Evolutionary conservation across 1,140 invertebrate species (phyloP).

Genomic region (Plutomurus gul): DNA sequence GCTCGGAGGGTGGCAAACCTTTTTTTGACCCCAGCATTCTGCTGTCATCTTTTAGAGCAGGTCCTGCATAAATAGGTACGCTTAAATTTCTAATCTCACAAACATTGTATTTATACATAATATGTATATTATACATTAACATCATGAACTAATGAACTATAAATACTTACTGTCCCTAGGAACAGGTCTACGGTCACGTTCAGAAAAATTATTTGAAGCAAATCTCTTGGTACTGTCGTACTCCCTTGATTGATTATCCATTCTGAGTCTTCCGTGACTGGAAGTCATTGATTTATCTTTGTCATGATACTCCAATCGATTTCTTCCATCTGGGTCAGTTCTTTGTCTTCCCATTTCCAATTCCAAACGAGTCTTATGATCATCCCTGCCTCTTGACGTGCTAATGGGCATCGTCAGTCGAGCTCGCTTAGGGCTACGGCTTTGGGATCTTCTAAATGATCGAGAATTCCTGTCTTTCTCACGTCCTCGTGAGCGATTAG

Average conservation of each 20-base stretch:
- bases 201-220: too few relatives aligned
- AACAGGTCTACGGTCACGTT: too few relatives aligned
- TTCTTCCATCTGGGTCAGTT: background rate
- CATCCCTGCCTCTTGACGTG: background rate
- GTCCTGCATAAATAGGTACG: too few relatives aligned
- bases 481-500: background rate
- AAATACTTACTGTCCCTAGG: too few relatives aligned
- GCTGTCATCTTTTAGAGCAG: background rate
- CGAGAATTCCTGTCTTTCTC: background rate
- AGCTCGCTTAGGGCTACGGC: background rate
- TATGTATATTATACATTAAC: too few relatives aligned
- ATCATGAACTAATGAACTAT: too few relatives aligned
- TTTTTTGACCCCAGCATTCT: background rate
- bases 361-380: background rate
- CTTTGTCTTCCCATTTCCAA: background rate
- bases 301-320: background rate
- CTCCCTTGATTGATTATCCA: background rate
- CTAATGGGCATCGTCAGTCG: background rate
- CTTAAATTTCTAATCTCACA: too few relatives aligned
- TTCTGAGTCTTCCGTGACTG: background rate
- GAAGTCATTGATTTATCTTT: background rate
- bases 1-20: background rate
- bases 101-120: too few relatives aligned
- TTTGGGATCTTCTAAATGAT: background rate
- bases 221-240: background rate